phyloP scores from a whole-genome alignment of 2,797 vertebrate species.

The Falco naumanni region DNA sequence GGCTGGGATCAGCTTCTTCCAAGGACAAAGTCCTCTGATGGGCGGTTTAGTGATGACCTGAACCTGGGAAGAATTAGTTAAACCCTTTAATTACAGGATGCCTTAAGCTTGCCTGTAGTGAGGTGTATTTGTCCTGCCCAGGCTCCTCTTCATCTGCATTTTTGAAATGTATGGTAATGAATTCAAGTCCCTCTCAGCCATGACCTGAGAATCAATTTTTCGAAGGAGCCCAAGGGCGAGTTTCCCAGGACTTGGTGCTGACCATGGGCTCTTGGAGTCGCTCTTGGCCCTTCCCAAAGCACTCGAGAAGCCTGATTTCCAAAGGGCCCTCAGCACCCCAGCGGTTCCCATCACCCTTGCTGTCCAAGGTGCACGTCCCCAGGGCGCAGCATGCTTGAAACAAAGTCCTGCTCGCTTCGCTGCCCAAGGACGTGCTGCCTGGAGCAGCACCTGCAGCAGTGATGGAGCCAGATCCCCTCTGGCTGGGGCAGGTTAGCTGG shows the following conservation, averaged over 20 bases:
- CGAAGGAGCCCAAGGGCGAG: neutral
- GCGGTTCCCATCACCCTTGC: neutral
- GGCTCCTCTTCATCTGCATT: conserved; percentile 17
- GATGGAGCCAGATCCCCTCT: neutral
- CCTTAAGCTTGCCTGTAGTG: neutral
- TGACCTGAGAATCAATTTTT: neutral
- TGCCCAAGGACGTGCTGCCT: accelerated
- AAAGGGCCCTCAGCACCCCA: neutral
- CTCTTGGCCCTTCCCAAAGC: neutral
- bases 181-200: neutral
- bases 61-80: neutral
- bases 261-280: neutral
- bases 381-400: neutral
- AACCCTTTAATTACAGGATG: conserved; percentile 25
- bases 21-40: neutral
- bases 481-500: neutral
- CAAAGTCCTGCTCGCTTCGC: neutral
- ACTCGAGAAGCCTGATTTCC: neutral
- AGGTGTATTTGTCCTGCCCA: neutral
- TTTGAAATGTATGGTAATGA: neutral
- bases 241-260: neutral
- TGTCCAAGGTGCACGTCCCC: neutral
- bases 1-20: neutral
- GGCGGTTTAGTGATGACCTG: neutral
- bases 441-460: accelerated